Percentiles rank a stretch among this genome's conserved stretches.
These are phyloP conservation scores for Crossocerus cetratus DNA, from an alignment of 2,888 invertebrate genomes.

Conservation along the genomic window DNA sequence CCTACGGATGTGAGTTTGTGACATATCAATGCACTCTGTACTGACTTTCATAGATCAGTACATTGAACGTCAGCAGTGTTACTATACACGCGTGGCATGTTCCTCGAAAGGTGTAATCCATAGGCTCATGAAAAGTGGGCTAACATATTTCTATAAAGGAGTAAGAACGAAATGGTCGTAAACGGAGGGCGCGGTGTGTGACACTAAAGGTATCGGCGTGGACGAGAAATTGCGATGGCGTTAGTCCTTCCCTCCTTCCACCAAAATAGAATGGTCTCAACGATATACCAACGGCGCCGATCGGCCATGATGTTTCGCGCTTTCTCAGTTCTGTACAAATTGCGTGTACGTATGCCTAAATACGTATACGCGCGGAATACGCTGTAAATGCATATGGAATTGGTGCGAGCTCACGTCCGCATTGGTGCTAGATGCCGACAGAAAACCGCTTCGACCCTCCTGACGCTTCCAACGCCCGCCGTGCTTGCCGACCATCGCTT, in stretches of 20 bases:
- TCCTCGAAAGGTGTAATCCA: too few relatives aligned
- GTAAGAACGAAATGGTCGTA: constrained; percentile 24
- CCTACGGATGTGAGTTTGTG: too few relatives aligned
- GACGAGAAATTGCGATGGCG: constrained; percentile 51
- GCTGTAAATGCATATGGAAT: constrained; percentile 68
- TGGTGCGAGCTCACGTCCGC: constrained; percentile 45
- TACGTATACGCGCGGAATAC: constrained; percentile 44
- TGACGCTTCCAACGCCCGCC: too few relatives aligned
- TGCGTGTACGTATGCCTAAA: constrained; percentile 47
- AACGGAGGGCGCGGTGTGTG: constrained; percentile 43
- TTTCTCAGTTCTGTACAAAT: constrained; percentile 54
- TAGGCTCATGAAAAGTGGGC: too few relatives aligned
- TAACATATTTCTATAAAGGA: constrained; percentile 2
- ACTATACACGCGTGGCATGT: too few relatives aligned
- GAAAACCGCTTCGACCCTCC: neutral
- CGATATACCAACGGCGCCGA: constrained; percentile 59
- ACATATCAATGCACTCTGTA: too few relatives aligned
- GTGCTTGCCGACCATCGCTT: too few relatives aligned
- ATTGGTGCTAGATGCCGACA: constrained; percentile 35
- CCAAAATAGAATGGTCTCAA: constrained; percentile 50
- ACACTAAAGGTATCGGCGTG: constrained; percentile 22
- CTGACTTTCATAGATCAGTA: too few relatives aligned
- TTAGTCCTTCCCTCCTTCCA: constrained; percentile 57
- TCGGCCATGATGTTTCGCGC: constrained; percentile 60
- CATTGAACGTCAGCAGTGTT: too few relatives aligned